These are phyloP conservation scores for Dolichoris vasculosae DNA, from an alignment of 1,140 invertebrate species.

Conservation along the genomic window DNA sequence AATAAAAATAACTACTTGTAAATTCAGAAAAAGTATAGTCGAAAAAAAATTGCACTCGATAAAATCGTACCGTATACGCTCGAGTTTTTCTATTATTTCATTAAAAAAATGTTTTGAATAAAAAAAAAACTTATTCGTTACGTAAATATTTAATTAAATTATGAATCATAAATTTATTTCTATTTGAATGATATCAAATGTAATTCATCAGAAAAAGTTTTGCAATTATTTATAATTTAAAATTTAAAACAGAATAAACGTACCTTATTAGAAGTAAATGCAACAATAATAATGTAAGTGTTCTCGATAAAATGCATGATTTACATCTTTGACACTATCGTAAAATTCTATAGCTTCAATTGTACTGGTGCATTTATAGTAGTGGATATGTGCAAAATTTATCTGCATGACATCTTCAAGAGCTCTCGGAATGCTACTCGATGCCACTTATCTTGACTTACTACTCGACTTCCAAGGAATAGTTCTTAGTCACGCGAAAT, in stretches of 20 bases:
- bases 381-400: slow-evolving; percentile 11
- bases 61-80: not conserved
- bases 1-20: not conserved
- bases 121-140: not conserved
- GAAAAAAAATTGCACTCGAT: not conserved
- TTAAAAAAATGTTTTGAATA: not conserved
- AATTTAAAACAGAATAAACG: not conserved
- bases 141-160: not conserved
- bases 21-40: not conserved
- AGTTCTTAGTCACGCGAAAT: not conserved
- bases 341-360: not conserved
- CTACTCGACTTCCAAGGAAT: not conserved
- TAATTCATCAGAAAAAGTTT: not conserved
- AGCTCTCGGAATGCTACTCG: slow-evolving; percentile 8
- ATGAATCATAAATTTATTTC: not conserved
- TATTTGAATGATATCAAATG: not conserved
- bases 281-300: not conserved
- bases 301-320: slow-evolving; percentile 10
- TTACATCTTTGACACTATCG: slow-evolving; percentile 17
- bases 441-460: slow-evolving; percentile 21
- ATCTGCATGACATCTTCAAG: slow-evolving; percentile 7
- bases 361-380: not conserved
- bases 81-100: not conserved
- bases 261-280: not conserved
- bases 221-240: not conserved